Evolutionary conservation across 2,797 vertebrate species (phyloP).

Genomic region (Calcarius lapponicus): DNA sequence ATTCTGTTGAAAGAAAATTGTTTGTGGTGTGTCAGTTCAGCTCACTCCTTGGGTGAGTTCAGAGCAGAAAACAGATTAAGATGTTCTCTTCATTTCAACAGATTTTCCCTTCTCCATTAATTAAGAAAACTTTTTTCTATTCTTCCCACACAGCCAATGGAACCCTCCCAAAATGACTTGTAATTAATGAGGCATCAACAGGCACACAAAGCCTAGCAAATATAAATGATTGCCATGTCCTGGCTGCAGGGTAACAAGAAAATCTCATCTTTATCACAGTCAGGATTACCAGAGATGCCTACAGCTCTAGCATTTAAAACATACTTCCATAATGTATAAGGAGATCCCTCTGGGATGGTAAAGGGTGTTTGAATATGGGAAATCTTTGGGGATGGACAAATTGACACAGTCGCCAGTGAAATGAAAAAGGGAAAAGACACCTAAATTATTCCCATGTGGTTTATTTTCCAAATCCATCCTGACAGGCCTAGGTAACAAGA

Average conservation of each 20-base stretch:
- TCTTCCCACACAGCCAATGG: not conserved
- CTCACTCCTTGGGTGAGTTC: not conserved
- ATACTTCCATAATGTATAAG: not conserved
- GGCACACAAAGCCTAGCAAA: not conserved
- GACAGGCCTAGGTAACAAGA: not conserved
- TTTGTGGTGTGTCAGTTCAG: not conserved
- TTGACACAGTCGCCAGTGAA: not conserved
- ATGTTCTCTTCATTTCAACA: not conserved
- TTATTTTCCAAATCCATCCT: not conserved
- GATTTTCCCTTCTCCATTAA: not conserved
- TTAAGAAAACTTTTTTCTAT: not conserved
- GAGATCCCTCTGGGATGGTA: not conserved
- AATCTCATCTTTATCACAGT: not conserved
- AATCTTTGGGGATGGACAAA: not conserved
- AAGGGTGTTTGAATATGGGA: not conserved
- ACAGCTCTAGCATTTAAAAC: not conserved
- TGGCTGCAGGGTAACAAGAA: not conserved
- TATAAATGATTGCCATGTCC: not conserved
- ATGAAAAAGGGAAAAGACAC: not conserved
- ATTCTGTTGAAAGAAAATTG: not conserved
- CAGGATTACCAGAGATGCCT: not conserved
- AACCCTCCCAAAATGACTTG: not conserved
- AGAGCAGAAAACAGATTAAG: not conserved
- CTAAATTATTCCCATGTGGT: not conserved
- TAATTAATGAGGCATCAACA: not conserved